Conservation (phyloP, 2,113 vertebrate species). For the Centropus bengalensis region DNA sequence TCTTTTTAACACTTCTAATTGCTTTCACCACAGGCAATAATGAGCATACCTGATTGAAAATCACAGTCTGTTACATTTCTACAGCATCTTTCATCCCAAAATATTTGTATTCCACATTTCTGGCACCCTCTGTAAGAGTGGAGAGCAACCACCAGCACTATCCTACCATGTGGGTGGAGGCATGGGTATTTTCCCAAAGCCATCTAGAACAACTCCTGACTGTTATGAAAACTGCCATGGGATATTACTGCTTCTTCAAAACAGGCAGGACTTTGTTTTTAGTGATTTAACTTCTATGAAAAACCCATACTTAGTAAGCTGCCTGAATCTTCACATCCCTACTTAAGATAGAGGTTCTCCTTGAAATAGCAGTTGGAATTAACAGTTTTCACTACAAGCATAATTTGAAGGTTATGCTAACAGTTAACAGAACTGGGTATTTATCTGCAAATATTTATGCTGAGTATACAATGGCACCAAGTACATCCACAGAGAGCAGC, state of each 20-base stretch:
- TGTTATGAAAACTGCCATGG: neutral
- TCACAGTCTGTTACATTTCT: neutral
- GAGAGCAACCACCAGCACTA: neutral
- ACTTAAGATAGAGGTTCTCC: neutral
- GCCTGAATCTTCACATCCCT: neutral
- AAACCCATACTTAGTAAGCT: neutral
- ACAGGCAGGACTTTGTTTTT: neutral
- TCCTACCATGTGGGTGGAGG: neutral
- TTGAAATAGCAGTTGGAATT: neutral
- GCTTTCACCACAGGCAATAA: neutral
- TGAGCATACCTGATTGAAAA: neutral
- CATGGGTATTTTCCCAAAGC: neutral
- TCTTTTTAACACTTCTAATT: neutral
- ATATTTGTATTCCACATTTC: neutral
- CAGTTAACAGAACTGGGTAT: slow-evolving; percentile 14
- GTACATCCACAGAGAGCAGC: neutral
- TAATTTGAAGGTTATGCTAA: slow-evolving; percentile 44
- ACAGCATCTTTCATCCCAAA: neutral
- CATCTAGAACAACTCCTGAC: neutral
- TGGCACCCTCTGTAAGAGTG: neutral
- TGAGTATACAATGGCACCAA: neutral
- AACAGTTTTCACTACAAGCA: neutral
- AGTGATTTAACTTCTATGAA: neutral
- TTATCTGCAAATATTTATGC: slow-evolving; percentile 32
- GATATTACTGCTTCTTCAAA: neutral